Conservation (phyloP, 2,888 invertebrate species). For the Patella ulyssiponensis region DNA sequence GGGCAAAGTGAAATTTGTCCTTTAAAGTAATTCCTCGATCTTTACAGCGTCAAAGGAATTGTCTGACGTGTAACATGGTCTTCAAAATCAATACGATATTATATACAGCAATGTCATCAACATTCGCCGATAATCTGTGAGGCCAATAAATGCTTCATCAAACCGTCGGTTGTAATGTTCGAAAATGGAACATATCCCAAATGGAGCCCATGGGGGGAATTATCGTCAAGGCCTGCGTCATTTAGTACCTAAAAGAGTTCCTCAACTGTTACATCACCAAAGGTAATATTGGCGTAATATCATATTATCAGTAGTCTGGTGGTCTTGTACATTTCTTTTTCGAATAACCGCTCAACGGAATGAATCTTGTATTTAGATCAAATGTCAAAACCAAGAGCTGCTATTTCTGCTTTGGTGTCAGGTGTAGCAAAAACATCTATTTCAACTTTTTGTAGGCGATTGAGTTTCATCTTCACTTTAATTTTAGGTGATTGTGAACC, state of each 20-base stretch:
- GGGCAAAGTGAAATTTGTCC: background rate
- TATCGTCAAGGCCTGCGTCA: too few species aligned
- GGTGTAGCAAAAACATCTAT: background rate
- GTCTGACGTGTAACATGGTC: background rate
- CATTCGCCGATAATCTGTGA: background rate
- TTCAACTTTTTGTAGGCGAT: constrained; percentile 1
- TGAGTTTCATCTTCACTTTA: background rate
- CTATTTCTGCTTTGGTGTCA: too few species aligned
- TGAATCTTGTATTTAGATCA: too few species aligned
- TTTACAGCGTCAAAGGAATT: background rate
- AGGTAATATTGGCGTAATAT: too few species aligned
- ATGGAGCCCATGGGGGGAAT: too few species aligned
- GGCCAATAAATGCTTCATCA: background rate
- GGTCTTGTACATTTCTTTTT: too few species aligned
- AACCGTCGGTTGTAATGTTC: background rate
- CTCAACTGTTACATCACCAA: too few species aligned
- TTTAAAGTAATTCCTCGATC: background rate
- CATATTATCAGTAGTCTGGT: too few species aligned
- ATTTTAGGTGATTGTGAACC: too few species aligned
- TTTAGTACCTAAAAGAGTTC: too few species aligned
- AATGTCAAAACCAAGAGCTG: too few species aligned
- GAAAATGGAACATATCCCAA: background rate
- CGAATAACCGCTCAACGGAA: too few species aligned
- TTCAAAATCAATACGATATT: background rate
- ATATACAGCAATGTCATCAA: background rate